phyloP scores from a whole-genome alignment of 92 coral and sea anemone species.

The Galaxea fascicularis region DNA sequence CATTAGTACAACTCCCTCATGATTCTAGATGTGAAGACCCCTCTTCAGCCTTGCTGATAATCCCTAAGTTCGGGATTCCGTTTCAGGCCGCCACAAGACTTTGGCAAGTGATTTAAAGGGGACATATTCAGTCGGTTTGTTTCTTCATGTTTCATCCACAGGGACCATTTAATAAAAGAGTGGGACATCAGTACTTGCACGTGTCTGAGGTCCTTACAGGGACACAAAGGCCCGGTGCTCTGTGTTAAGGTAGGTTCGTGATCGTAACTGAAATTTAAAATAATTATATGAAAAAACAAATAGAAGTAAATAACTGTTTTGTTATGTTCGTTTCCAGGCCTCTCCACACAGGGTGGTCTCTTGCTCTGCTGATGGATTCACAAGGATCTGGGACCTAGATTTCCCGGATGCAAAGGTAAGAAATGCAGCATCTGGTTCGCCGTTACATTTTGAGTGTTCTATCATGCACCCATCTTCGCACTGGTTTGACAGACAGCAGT shows the following conservation, averaged over 20 bases:
- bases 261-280: neutral
- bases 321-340: constrained; percentile 50
- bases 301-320: too few relatives aligned
- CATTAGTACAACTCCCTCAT: too few relatives aligned
- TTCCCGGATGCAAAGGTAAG: constrained; percentile 39
- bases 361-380: constrained; percentile 92
- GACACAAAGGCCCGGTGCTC: constrained; percentile 94
- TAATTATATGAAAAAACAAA: too few relatives aligned
- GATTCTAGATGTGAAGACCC: too few relatives aligned
- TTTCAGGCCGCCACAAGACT: neutral
- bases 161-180: constrained; percentile 91
- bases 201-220: constrained; percentile 93
- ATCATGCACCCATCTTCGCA: neutral
- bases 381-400: constrained; percentile 97
- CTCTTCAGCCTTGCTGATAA: too few relatives aligned
- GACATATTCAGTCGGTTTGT: neutral
- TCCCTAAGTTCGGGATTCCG: too few relatives aligned
- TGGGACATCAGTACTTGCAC: constrained; percentile 97
- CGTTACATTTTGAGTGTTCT: neutral
- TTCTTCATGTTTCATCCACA: constrained; percentile 19
- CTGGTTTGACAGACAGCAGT: neutral
- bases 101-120: neutral
- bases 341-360: constrained; percentile 78
- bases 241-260: constrained; percentile 81
- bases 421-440: neutral